phyloP scores from a whole-genome alignment of 2,113 vertebrate species.

The Suricata suricatta region DNA sequence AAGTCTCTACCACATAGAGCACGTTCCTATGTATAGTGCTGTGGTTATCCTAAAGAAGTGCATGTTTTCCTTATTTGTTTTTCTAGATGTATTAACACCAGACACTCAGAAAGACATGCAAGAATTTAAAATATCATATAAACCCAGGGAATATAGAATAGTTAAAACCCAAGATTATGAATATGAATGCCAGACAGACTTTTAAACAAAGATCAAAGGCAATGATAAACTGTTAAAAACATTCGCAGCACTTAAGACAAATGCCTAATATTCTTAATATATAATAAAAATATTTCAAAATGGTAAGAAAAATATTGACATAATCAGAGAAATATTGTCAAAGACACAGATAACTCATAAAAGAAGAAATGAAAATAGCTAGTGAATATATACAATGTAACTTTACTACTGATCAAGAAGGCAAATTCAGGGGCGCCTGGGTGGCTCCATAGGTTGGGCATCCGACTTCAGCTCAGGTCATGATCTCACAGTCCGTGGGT shows the following conservation, averaged over 20 bases:
- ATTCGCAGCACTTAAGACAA: not conserved
- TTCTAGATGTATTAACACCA: not conserved
- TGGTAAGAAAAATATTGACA: not conserved
- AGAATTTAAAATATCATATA: not conserved
- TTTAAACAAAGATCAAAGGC: not conserved
- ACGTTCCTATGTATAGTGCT: not conserved
- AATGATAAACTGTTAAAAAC: not conserved
- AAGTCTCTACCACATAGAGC: not conserved
- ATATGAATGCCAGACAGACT: not conserved
- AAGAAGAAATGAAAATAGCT: not conserved
- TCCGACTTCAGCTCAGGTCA: too few species aligned
- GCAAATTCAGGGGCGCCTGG: not conserved
- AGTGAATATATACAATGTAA: not conserved
- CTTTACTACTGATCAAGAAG: not conserved
- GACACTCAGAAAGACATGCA: not conserved
- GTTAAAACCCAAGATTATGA: not conserved
- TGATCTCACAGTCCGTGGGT: too few species aligned
- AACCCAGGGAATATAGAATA: not conserved
- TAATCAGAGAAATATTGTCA: not conserved
- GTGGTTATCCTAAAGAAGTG: not conserved
- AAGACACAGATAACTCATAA: not conserved
- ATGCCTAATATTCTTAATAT: not conserved
- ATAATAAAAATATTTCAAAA: not conserved
- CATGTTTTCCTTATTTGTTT: not conserved
- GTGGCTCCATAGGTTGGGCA: too few species aligned